phyloP scores from a whole-genome alignment of 2,888 invertebrate species.

The Bhutanitis thaidina region DNA sequence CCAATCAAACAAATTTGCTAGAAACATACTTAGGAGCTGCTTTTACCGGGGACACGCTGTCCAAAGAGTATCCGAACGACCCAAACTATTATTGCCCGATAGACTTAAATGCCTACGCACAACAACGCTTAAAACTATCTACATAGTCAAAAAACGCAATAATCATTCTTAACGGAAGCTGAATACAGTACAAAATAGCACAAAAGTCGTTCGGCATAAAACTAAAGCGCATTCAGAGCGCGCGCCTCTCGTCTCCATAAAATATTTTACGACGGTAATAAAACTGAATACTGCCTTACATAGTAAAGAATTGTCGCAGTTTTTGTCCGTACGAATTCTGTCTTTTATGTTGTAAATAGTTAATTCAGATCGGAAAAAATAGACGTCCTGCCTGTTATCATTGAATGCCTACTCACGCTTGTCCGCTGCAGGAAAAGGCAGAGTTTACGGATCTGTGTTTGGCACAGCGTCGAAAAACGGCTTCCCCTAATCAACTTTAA shows the following conservation, averaged over 20 bases:
- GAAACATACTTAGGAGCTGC: too few relatives aligned
- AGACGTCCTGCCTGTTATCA: neutral
- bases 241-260: conserved; percentile 35
- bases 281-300: conserved; percentile 36
- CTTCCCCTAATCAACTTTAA: too few relatives aligned
- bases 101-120: conserved; percentile 19
- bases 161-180: neutral
- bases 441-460: too few relatives aligned
- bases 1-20: too few relatives aligned
- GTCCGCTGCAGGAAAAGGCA: too few relatives aligned
- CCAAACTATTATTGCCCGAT: conserved; percentile 18
- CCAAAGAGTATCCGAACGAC: conserved; percentile 9
- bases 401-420: too few relatives aligned
- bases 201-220: conserved; percentile 6
- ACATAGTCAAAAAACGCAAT: neutral
- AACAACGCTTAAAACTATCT: conserved; percentile 15
- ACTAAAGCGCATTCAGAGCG: conserved; percentile 33
- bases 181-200: neutral
- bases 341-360: neutral
- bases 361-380: neutral
- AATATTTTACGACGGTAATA: conserved; percentile 39
- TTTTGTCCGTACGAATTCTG: conserved; percentile 16
- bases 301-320: conserved; percentile 12
- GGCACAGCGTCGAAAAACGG: too few relatives aligned
- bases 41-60: neutral